Percentiles rank a stretch among this genome's conserved stretches.
phyloP scores from a whole-genome alignment of 64 coral and sea anemone species.

The Montipora efflorescens region DNA sequence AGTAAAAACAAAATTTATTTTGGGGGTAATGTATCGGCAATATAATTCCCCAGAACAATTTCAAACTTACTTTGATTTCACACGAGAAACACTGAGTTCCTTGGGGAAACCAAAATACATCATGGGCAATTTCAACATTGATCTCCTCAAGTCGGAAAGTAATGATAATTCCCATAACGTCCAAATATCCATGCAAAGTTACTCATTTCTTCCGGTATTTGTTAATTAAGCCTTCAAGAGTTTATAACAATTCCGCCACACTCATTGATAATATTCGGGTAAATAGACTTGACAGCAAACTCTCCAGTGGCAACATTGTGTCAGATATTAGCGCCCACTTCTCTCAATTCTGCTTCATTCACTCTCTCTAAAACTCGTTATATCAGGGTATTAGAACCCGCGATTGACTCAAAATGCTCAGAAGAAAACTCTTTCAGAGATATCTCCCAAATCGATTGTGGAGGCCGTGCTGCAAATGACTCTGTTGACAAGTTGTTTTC shows the following conservation, averaged over 20 bases:
- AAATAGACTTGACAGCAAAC: too few species aligned
- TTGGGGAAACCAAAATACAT: neutral
- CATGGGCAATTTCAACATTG: neutral
- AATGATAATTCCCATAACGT: neutral
- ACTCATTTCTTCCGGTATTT: too few species aligned
- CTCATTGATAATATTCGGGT: too few species aligned
- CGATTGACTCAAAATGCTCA: neutral
- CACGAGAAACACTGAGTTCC: neutral
- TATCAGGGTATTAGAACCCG: neutral
- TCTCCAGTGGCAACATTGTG: too few species aligned
- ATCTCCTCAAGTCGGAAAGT: neutral
- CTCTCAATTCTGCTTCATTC: neutral
- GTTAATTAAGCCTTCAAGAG: neutral
- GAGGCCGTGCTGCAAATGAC: too few species aligned
- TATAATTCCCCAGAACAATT: neutral
- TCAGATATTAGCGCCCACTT: too few species aligned
- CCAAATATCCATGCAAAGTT: too few species aligned
- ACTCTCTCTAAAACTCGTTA: neutral
- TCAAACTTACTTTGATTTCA: neutral
- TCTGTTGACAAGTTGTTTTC: neutral
- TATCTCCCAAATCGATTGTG: neutral
- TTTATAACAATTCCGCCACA: neutral
- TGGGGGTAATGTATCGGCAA: neutral
- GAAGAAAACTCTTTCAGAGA: neutral
- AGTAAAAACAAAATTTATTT: neutral